Conservation (phyloP, 1,140 invertebrate species). For the Hetaerina americana region DNA sequence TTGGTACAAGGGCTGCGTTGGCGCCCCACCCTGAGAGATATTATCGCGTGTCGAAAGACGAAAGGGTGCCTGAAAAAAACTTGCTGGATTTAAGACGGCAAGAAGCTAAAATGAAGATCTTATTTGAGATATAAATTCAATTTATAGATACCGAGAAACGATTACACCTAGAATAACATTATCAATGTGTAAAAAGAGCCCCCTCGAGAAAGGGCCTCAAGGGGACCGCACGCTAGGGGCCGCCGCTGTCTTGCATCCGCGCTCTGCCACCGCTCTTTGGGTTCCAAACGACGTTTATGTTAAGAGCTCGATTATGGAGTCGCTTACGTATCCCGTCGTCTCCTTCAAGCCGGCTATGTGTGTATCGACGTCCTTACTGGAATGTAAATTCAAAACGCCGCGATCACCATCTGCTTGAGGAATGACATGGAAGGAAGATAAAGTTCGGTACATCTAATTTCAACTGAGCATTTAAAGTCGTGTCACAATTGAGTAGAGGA, state of each 20-base stretch:
- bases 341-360: no score
- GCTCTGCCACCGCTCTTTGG: background rate
- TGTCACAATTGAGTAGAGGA: no score
- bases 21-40: background rate
- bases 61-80: constrained; percentile 1
- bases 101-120: background rate
- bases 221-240: background rate
- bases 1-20: no score
- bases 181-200: no score
- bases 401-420: no score
- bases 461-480: no score
- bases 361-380: no score
- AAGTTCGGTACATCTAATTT: no score
- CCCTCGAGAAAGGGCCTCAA: background rate
- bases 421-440: no score
- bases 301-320: background rate
- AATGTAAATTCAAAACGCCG: no score
- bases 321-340: background rate
- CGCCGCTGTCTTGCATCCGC: background rate
- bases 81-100: background rate
- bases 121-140: background rate
- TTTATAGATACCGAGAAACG: background rate
- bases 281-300: background rate
- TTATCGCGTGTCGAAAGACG: background rate
- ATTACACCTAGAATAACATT: background rate